Percentiles rank a stretch among this genome's conserved stretches.
phyloP scores from a whole-genome alignment of 2,113 vertebrate species.

The Tetrao urogallus region DNA sequence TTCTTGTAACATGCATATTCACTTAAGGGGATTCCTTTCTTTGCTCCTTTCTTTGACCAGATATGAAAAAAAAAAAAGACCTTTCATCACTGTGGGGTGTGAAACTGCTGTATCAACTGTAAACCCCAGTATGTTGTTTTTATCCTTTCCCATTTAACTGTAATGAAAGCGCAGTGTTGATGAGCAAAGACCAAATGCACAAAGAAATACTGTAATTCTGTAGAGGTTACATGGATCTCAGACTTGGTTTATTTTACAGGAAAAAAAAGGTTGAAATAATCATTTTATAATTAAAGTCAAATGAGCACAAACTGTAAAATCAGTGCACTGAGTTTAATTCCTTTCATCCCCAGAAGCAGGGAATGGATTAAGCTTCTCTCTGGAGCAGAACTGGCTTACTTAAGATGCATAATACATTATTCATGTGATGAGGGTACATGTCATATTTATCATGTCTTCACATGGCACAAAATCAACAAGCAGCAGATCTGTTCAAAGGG shows the following conservation, averaged over 20 bases:
- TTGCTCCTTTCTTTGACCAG: background rate
- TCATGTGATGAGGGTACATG: constrained; percentile 64
- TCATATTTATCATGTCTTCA: constrained; percentile 70
- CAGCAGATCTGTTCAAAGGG: constrained; percentile 39
- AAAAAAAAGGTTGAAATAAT: constrained; percentile 33
- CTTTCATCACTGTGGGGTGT: background rate
- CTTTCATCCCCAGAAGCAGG: constrained; percentile 65
- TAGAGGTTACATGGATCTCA: constrained; percentile 13
- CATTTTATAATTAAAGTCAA: constrained; percentile 68
- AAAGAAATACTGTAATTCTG: background rate
- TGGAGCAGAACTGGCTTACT: constrained; percentile 61
- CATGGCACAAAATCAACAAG: constrained; percentile 51
- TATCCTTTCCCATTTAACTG: constrained; percentile 20
- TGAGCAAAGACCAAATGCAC: background rate
- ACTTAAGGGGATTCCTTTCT: background rate
- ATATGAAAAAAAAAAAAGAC: background rate
- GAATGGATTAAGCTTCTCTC: constrained; percentile 67
- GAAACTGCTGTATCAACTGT: background rate
- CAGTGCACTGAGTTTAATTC: constrained; percentile 51
- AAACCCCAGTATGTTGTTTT: background rate
- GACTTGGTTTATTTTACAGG: constrained; percentile 47
- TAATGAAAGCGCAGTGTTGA: constrained; percentile 13
- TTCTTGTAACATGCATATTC: background rate
- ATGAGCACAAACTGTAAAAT: constrained; percentile 68
- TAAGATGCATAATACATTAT: constrained; percentile 71